Base-by-base conservation (phyloP, 2,888 invertebrate species). In the Galerucella calmariensis region DNA sequence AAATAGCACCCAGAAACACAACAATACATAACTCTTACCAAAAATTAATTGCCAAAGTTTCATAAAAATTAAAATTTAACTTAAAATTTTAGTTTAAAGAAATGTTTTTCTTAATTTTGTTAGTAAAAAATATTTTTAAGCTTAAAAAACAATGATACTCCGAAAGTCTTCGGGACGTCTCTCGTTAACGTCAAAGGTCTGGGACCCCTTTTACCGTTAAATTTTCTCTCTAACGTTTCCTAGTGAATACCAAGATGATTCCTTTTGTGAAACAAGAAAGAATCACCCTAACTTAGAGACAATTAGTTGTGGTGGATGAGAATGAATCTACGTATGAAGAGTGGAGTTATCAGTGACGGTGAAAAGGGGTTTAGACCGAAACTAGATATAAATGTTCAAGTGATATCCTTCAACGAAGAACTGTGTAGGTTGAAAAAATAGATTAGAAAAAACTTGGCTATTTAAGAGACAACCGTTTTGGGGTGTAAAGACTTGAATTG, bases 221-320 rank as follows among this genome's bases (percentile, higher is more conserved):
- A 51, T 74, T 12, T n/a, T n/a, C 14, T 51, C 51, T 51, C 67
- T 81, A 81, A 81, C 82, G 82, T 81, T 79, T 79, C 72, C 77
- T 76, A 72, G 71, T 81, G 81, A 82, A 81, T 82, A 77, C 75
- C 75, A 75, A 79, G 81, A 82, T 81, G 81, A 82, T 79, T 82
- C 79, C 73, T 66, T 62, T 72, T 27, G 62, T 66, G 48, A 76
- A 75, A 74, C 70, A 72, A 75, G 67, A 78, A 75, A 77, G 67
- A 53, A 66, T 48, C 78, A 78, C 80, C 80, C 82, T 75, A 77
- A 76, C 78, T 76, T 76, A 79, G 79, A 77, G 77, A 79, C 80
- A 80, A 81, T 81, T 80, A 79, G 79, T 71, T 75, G 77, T 78
- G 78, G 77, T 76, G 78, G 78, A 74, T 16, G 56, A n/a, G n/a